These are phyloP conservation scores for Uropsilus gracilis DNA, from an alignment of 2,113 vertebrate genomes.

Conservation along the genomic window DNA sequence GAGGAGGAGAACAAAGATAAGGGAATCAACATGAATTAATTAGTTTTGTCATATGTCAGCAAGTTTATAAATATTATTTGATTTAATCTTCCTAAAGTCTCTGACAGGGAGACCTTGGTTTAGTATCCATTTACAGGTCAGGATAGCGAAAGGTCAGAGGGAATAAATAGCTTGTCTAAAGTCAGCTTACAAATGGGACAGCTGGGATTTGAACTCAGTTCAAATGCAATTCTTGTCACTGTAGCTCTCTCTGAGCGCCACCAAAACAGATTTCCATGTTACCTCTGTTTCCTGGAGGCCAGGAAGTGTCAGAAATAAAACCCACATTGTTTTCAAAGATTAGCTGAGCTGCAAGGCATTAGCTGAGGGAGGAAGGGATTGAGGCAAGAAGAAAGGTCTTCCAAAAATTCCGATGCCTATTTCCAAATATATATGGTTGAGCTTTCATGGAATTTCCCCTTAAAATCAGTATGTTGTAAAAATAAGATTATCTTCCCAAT, in stretches of 20 bases:
- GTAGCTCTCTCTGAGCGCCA: neutral
- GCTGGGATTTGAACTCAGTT: neutral
- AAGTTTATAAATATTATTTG: neutral
- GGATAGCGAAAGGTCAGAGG: neutral
- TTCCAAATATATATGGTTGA: neutral
- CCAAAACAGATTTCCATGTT: neutral
- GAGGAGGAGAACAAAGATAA: neutral
- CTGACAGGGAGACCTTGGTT: neutral
- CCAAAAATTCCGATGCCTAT: neutral
- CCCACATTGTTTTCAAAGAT: accelerated
- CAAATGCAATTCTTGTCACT: neutral
- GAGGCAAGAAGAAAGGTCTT: neutral
- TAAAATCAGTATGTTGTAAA: neutral
- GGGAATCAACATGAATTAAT: neutral
- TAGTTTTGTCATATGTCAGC: neutral
- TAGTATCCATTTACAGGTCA: neutral
- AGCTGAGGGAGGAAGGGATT: neutral
- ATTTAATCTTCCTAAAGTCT: neutral
- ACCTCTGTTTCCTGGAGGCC: neutral
- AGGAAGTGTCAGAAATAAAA: neutral
- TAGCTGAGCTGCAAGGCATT: neutral
- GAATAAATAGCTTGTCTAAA: neutral
- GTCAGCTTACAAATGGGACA: neutral
- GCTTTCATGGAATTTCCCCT: neutral
- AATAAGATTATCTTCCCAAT: neutral